Percentiles rank a stretch among this genome's conserved stretches.
Conservation (phyloP, 2,888 invertebrate species). For the Andrena minutula region DNA sequence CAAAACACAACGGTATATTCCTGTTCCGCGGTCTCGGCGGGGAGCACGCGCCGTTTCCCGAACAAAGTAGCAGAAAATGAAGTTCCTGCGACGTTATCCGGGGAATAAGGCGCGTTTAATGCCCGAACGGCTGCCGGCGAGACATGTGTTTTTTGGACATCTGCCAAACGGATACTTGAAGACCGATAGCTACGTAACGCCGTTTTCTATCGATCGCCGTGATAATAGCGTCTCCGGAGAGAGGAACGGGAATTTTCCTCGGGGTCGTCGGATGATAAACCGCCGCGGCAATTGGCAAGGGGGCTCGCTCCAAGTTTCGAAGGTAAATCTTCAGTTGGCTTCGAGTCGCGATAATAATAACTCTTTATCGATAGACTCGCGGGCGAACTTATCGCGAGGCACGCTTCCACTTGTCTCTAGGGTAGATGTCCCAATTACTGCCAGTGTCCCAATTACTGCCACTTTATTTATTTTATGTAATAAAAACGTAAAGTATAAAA, state of each 20-base stretch:
- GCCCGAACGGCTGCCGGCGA: conserved; percentile 1
- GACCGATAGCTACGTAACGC: conserved; percentile 24
- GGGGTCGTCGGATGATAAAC: conserved; percentile 17
- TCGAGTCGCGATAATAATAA: conserved; percentile 2
- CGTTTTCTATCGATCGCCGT: conserved; percentile 52
- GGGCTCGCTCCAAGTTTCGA: conserved; percentile 2
- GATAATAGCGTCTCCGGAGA: conserved; percentile 27
- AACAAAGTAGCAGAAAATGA: no score
- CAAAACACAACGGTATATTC: no score
- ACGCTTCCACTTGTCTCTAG: background rate
- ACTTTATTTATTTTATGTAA: no score
- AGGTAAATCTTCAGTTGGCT: conserved; percentile 16
- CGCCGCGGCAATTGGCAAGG: background rate
- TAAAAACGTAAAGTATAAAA: no score
- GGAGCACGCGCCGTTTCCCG: no score
- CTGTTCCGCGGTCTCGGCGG: no score
- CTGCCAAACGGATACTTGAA: conserved; percentile 34
- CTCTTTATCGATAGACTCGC: background rate
- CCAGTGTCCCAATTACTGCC: no score
- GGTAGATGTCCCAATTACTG: no score
- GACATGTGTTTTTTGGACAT: conserved; percentile 31
- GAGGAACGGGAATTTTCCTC: conserved; percentile 23
- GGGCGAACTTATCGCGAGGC: background rate
- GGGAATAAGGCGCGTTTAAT: conserved; percentile 14
- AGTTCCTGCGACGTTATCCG: background rate